Base-by-base conservation (phyloP, 2,888 invertebrate genomes). In the Oscheius onirici region DNA sequence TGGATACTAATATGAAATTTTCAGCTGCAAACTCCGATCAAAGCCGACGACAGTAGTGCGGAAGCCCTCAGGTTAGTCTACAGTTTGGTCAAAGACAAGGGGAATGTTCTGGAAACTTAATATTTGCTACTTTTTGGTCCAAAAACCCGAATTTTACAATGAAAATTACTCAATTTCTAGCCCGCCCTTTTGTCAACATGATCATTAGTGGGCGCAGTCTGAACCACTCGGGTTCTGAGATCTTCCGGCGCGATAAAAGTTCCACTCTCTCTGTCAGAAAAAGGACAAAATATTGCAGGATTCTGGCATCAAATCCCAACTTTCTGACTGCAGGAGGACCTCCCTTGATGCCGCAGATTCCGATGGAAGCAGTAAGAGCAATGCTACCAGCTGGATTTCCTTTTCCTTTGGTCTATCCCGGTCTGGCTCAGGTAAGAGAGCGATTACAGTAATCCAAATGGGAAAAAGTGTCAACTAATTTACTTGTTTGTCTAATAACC, bases 31-130 rank as follows among this genome's bases (percentile, higher is more conserved):
- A 46, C 63, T 3, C 34, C 63, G 1, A 46, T 63, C 17, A 63
- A 63, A 26, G 49, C 20, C 15, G 63, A 63, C n/a, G 58, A 28
- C 20, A 20, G 41, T 41, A 63, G 26, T 34, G 15, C 63, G 24
- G 63, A 63, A 63, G 63, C 63, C 10, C 63, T 63, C 49, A 63
- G 63, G 63, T 63, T 10, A 17, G 41, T 28, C 26, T 55, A 11
- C 20, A 46, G 46, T 24, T 51, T 20, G 17, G 51, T 20, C 43
- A 43, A 43, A 13, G 5, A 17, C 51, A 51, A 51, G 13, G 46
- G 3, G 3, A 20, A 43, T 46, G 46, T 46, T 20, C 20, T 17
- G 46, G 15, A 17, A 17, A 46, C 15, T 46, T 8, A 17, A n/a
- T 20, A 3, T 5, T 13, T 46, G 5, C 20, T 13, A 3, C 20